These are phyloP conservation scores for Ciconia stormi DNA, from an alignment of 2,113 vertebrate species.

Conservation along the genomic window DNA sequence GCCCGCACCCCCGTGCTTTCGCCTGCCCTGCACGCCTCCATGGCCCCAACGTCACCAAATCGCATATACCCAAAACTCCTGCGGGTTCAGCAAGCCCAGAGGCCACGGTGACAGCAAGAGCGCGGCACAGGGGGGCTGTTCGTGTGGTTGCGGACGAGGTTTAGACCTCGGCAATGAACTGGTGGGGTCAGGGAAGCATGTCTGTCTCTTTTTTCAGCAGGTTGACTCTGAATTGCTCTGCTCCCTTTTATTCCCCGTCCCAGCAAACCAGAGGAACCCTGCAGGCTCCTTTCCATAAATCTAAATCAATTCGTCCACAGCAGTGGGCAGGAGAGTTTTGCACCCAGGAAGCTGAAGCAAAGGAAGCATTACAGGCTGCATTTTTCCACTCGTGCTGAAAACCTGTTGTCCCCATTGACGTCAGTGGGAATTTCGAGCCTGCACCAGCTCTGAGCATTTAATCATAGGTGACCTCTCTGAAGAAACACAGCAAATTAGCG, in stretches of 20 bases:
- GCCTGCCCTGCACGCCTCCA: rapidly evolving
- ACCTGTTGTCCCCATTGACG: background rate
- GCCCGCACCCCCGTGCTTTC: background rate
- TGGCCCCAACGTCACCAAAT: background rate
- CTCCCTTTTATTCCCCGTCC: background rate
- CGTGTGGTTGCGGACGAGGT: rapidly evolving
- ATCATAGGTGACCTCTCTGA: rapidly evolving
- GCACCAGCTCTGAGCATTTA: background rate
- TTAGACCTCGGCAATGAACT: background rate
- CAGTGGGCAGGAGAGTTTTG: background rate
- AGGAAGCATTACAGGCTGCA: background rate
- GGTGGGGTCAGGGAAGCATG: background rate
- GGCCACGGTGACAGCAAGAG: background rate
- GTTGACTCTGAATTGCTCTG: background rate
- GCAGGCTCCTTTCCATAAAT: background rate
- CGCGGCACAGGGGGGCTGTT: rapidly evolving
- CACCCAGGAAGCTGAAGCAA: background rate
- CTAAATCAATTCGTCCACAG: background rate
- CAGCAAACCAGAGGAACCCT: background rate
- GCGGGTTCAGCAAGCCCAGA: background rate
- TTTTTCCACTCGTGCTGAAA: background rate
- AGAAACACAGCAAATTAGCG: background rate
- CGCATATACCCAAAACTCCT: background rate
- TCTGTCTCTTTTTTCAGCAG: background rate
- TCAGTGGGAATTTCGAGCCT: background rate